A percentile compares a stretch with the other conserved stretches of the same genome.
Evolutionary conservation across 1,140 invertebrate species (phyloP).

Genomic region (Schlechtendalia chinensis): DNA sequence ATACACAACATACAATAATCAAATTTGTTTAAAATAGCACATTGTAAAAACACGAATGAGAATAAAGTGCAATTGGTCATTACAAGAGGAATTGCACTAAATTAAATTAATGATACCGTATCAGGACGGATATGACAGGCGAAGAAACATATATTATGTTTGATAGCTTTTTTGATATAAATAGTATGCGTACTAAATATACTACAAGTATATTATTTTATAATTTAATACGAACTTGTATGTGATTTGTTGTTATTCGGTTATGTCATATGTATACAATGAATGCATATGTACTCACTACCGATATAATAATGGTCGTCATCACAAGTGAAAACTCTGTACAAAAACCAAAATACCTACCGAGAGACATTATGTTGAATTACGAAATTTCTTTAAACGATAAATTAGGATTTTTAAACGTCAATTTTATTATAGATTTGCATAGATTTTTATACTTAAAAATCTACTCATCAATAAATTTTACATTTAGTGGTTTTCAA

Average conservation of each 20-base stretch:
- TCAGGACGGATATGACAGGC: not conserved
- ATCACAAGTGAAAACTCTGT: not conserved
- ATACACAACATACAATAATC: not conserved
- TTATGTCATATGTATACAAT: not conserved
- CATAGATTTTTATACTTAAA: too few species aligned
- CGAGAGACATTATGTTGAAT: too few species aligned
- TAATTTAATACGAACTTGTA: not conserved
- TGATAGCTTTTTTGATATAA: not conserved
- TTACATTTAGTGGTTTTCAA: too few species aligned
- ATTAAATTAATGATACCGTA: conserved; percentile 15
- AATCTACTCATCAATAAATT: too few species aligned
- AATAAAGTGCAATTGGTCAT: not conserved
- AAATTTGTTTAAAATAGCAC: not conserved
- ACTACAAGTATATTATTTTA: not conserved
- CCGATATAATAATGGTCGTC: not conserved
- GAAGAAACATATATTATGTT: not conserved
- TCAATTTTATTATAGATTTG: too few species aligned
- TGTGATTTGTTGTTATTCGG: not conserved
- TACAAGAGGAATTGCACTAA: conserved; percentile 1
- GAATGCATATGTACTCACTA: not conserved
- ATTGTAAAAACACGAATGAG: not conserved
- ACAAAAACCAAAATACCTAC: too few species aligned
- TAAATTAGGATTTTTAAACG: too few species aligned
- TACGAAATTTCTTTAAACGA: too few species aligned
- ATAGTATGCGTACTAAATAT: not conserved